Base-by-base conservation (phyloP, 2,113 vertebrate species). In the Arenaria interpres region DNA sequence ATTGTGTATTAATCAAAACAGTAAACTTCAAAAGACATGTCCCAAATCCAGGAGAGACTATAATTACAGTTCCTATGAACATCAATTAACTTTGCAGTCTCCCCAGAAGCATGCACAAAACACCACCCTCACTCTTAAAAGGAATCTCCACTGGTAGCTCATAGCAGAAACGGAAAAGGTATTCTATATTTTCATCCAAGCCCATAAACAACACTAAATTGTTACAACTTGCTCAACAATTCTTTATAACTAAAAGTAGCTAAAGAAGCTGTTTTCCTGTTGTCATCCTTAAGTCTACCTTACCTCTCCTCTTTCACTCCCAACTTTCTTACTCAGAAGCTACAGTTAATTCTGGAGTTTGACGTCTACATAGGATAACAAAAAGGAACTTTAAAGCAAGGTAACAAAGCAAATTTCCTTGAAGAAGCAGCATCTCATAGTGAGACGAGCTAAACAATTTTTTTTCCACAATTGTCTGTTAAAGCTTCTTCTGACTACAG, bases 61-160 rank as follows among this genome's bases (percentile, higher is more conserved):
- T 83, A 93, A 82, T 78, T 88, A 91, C 72, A 53, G 71, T 72
- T 95, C 69, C 73, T 79, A n/a, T 73, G 73, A 88, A 86, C 56
- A 82, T 46, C 64, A 66, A 76, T 91, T 81, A 85, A 46, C 45
- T 69, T 27, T 35, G 24, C 76, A 66, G 67, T 68, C 60, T 78
- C 79, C 77, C 41, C 43, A 71, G 73, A 17, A 63, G 30, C 15
- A 43, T 9, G 25, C 35, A 69, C 30, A 57, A 53, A 92, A 57
- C 59, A 66, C 33, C 48, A 53, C 12, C 25, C 8, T 9, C 5
- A 32, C 30, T 60, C 41, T 48, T 46, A 53, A 53, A 90, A 81
- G 73, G 60, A 79, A 71, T 59, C 45, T 59, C 41, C 12, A 28
- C 46, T 51, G 59, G 50, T 20, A 87, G 43, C 30, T 88, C 45